phyloP scores from a whole-genome alignment of 2,888 invertebrate genomes.

The Eristalis pertinax region DNA sequence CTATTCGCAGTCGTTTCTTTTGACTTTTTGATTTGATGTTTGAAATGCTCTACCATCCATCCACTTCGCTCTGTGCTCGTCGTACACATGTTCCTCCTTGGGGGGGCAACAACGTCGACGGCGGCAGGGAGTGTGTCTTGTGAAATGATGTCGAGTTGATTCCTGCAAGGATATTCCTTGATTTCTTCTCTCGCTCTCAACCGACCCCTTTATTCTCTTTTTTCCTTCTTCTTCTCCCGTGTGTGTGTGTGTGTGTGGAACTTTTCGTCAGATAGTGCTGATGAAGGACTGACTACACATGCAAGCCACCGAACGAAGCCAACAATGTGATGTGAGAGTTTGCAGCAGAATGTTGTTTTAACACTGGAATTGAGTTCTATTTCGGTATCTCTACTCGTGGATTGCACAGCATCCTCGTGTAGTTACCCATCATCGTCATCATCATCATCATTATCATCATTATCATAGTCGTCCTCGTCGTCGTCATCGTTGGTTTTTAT shows the following conservation, averaged over 20 bases:
- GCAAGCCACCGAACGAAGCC: constrained; percentile 9
- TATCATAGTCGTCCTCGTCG: constrained; percentile 17
- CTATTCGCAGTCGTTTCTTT: constrained; percentile 61
- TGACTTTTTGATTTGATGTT: constrained; percentile 71
- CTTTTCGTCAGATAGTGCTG: constrained; percentile 28
- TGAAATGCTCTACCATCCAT: constrained; percentile 49
- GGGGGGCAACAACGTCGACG: not conserved
- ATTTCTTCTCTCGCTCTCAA: not conserved
- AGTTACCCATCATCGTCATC: not conserved
- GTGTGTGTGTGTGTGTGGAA: constrained; percentile 6
- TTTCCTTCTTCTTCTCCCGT: not conserved
- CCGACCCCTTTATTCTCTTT: not conserved
- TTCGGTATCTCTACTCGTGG: constrained; percentile 13
- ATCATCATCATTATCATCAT: constrained; percentile 2
- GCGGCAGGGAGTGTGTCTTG: constrained; percentile 15
- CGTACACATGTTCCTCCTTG: not conserved
- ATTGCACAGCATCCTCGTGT: not conserved
- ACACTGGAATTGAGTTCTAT: constrained; percentile 63
- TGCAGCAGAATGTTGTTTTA: constrained; percentile 57
- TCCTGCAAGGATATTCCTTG: constrained; percentile 41
- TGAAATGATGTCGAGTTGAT: constrained; percentile 51
- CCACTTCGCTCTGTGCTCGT: constrained; percentile 17
- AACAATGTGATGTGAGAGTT: constrained; percentile 19
- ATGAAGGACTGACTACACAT: constrained; percentile 18
- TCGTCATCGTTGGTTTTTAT: constrained; percentile 22